Base-by-base conservation (phyloP, 2,888 invertebrate species). In the Nezara viridula region DNA sequence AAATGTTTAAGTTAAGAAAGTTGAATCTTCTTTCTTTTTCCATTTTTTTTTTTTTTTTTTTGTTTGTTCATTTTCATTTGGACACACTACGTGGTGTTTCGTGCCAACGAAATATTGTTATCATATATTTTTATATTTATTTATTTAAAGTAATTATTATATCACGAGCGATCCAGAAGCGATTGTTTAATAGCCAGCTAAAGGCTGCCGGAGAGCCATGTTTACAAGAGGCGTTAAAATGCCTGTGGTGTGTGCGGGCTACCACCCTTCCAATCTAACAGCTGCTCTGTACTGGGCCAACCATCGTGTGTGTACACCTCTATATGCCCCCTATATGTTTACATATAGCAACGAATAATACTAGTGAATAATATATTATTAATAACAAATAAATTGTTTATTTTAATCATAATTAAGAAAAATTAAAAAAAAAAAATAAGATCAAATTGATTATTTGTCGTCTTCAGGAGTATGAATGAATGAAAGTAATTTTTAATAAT, bases 201-300 rank as follows among this genome's bases (percentile, higher is more conserved):
- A 24, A 10, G 40, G n/a, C 44, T 44, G 24, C 9, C 12, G 40
- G 40, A 40, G 44, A 44, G 40, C 81, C 44, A 44, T 81, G 81
- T 81, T 81, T 81, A 81, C 81, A 81, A 44, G 81, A 81, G 81
- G 81, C 81, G 81, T 81, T 81, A 81, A 81, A 81, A 81, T 81
- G 81, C 81, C 14, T 81, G 81, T 44, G 81, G 81, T 81, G 44
- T 81, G 81, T 81, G 81, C 81, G 81, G 81, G 40, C 81, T 44
- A 81, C 81, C 81, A 81, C 81, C 81, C 81, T 81, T 81, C 81
- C 66, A 66, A 32, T 66, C 32, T 66, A 66, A 66, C 66, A 66
- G 66, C 66, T 66, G 66, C 66, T 32, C 60, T 12, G 27, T 60
- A 60, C 60, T 60, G 10, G n/a, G 12, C 19, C 32, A 6, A 19